phyloP scores from a whole-genome alignment of 2,888 invertebrate species.

The Brachypalpus laphriformis region DNA sequence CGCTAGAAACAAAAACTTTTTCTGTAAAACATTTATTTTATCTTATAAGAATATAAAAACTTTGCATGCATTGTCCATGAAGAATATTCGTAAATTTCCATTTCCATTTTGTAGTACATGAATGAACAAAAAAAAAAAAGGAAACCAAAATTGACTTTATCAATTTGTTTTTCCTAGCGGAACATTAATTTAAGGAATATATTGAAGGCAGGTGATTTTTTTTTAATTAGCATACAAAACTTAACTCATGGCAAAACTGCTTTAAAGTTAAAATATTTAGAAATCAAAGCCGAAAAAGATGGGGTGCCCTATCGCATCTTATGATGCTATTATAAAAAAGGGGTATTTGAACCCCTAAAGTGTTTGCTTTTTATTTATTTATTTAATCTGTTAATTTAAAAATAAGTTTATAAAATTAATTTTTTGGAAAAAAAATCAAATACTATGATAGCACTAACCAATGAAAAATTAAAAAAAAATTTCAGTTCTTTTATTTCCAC shows the following conservation, averaged over 20 bases:
- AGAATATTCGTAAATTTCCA: neutral
- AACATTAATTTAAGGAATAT: constrained; percentile 69
- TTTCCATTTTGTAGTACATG: constrained; percentile 4
- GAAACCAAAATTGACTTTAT: neutral
- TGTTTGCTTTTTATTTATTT: neutral
- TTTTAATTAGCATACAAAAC: neutral
- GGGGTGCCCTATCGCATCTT: neutral
- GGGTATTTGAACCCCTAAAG: neutral
- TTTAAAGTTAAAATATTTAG: neutral
- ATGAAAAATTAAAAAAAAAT: constrained; percentile 44
- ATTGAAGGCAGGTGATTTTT: constrained; percentile 73
- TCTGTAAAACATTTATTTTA: neutral
- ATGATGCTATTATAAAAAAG: neutral
- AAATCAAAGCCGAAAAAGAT: neutral
- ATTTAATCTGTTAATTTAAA: neutral
- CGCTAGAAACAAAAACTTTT: neutral
- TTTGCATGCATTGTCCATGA: constrained; percentile 14
- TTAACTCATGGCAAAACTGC: neutral
- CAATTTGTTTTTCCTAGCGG: neutral
- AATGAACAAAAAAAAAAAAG: constrained; percentile 8
- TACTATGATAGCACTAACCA: constrained; percentile 12
- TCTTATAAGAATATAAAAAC: neutral
- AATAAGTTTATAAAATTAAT: neutral
- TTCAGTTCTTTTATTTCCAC: constrained; percentile 71
- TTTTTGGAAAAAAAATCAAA: neutral